A percentile compares a stretch with the other conserved stretches of the same genome.
Evolutionary conservation across 2,113 vertebrate species (phyloP).

Genomic region (Agelaius tricolor): DNA sequence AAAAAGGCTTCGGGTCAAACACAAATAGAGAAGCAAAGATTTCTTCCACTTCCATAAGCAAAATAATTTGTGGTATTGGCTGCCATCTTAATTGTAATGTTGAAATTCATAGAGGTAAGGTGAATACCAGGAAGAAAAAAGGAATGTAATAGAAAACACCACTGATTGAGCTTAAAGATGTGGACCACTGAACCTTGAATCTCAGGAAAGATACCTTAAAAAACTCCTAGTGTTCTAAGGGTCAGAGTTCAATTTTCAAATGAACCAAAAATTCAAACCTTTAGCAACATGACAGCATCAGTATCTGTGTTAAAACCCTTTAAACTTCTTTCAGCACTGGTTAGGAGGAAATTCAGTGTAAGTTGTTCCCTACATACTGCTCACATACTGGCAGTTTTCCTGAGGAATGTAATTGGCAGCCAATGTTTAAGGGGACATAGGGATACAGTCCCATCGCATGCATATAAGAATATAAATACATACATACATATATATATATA

Average conservation of each 20-base stretch:
- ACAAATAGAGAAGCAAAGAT: neutral
- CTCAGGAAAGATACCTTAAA: neutral
- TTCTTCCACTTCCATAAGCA: neutral
- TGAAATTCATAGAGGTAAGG: neutral
- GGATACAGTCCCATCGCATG: neutral
- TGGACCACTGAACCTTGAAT: neutral
- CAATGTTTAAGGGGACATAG: fast-evolving
- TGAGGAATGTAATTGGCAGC: neutral
- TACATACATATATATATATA: too few relatives aligned
- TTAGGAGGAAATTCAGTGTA: neutral
- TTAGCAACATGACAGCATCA: neutral
- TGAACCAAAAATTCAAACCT: neutral
- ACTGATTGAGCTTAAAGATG: neutral
- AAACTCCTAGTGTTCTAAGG: neutral
- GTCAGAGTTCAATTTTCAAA: neutral
- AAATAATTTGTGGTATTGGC: neutral
- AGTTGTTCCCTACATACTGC: neutral
- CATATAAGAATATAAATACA: neutral
- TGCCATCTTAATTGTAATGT: neutral
- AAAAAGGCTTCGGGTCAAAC: neutral
- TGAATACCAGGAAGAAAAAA: neutral
- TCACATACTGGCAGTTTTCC: neutral
- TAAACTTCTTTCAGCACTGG: neutral
- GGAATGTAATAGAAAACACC: neutral
- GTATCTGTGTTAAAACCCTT: neutral